Conservation (phyloP, 2,113 vertebrate genomes). For the Psittacus erithacus region DNA sequence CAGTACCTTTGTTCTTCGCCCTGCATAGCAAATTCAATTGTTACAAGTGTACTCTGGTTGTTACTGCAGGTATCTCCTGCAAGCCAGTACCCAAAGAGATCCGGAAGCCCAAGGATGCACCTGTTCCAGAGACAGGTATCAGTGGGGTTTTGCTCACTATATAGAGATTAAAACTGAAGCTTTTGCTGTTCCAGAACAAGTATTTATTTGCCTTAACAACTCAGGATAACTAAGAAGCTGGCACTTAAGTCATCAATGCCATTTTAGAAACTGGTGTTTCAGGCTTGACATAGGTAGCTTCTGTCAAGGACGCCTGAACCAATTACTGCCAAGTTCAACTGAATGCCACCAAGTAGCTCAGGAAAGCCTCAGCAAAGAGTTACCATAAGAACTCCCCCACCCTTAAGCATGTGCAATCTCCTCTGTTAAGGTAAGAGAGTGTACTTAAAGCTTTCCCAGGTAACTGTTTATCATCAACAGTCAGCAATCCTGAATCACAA, state of each 20-base stretch:
- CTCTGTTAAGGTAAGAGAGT: background rate
- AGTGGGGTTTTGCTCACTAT: background rate
- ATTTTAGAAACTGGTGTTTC: background rate
- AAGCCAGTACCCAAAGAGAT: background rate
- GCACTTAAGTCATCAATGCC: background rate
- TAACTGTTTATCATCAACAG: background rate
- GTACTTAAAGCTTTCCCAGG: background rate
- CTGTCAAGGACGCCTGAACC: background rate
- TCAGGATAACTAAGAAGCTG: background rate
- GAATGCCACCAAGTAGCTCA: background rate
- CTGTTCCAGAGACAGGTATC: background rate
- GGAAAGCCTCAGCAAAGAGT: background rate
- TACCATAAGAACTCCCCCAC: background rate
- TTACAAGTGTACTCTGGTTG: background rate
- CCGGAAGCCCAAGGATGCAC: background rate
- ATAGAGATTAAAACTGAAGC: background rate
- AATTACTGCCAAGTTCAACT: background rate
- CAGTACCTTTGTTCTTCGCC: background rate
- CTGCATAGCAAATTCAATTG: background rate
- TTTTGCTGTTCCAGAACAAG: background rate
- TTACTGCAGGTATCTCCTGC: background rate
- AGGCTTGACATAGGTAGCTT: background rate
- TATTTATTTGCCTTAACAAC: background rate
- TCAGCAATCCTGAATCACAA: background rate
- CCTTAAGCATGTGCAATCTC: background rate